Base-by-base conservation (phyloP, 2,113 vertebrate species). In the Anoura caudifer region DNA sequence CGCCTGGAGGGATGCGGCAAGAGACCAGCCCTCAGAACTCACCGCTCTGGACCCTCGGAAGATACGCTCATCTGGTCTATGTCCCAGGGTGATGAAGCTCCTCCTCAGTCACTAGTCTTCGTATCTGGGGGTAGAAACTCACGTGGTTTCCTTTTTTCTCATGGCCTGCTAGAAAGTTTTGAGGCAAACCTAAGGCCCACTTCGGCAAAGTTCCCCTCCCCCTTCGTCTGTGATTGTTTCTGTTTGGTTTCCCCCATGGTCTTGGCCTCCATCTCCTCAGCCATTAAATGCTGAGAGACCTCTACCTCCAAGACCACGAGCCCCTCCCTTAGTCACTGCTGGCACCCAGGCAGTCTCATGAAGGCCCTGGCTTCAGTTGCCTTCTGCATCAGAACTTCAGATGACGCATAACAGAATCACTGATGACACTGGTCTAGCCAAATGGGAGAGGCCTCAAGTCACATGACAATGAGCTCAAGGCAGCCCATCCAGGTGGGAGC, bases 401-500 rank as follows among this genome's bases (percentile, higher is more conserved):
- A 22, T 1, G n/a, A 19, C 38, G 7, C 22, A 33, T 26, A 20
- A 45, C 15, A 14, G n/a, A 28, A 31, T n/a, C 14, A 0, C 54
- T 8, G 56, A 15, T 0, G 5, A 47, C 8, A 0, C 36, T 19
- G 59, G 36, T 54, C n/a, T 65, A 13, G 33, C 45, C 4, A 0
- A 12, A 41, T 24, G 0, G 4, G 45, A 36, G 77, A 5, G 6
- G 38, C 41, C n/a, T 47, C 26, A 47, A 20, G 15, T 70, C 59
- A 24, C 0, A 0, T 24, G 72, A 54, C 26, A 3, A 12, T 15
- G n/a, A 33, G 26, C 1, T 1, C 70, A 38, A 83, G 54, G 65
- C 43, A 1, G 45, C 13, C 56, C 8, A 0, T 17, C 22, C 31
- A 24, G 52, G 3, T 15, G 28, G 0, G 0, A 31, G 41, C 0